Percentiles rank a stretch among this genome's conserved stretches.
Evolutionary conservation across 2,797 vertebrate genomes (phyloP).

Genomic region (Carapus acus): DNA sequence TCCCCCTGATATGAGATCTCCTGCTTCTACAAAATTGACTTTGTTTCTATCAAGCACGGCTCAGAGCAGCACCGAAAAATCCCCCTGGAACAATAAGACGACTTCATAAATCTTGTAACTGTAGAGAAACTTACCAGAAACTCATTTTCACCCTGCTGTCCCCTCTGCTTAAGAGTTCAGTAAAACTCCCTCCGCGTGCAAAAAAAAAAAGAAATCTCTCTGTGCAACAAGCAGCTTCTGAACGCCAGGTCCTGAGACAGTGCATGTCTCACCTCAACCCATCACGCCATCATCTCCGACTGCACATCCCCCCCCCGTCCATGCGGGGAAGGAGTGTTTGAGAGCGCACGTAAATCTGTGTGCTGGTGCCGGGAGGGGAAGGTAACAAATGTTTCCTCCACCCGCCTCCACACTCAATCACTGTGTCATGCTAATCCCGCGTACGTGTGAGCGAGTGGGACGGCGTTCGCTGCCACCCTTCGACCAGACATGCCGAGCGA

Average conservation of each 20-base stretch:
- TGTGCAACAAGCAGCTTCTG: slow-evolving; percentile 16
- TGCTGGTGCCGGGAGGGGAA: slow-evolving; percentile 22
- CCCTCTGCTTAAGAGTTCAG: slow-evolving; percentile 61
- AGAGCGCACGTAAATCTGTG: slow-evolving; percentile 13
- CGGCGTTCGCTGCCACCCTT: slow-evolving; percentile 21
- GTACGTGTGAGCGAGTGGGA: slow-evolving; percentile 20
- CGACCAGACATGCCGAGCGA: slow-evolving; percentile 37
- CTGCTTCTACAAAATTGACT: background rate
- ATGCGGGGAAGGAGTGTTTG: slow-evolving; percentile 46
- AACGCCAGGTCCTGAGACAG: slow-evolving; percentile 7
- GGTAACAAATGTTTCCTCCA: slow-evolving; percentile 44
- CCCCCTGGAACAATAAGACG: background rate
- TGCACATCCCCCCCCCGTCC: too few species aligned
- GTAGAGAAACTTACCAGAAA: slow-evolving; percentile 53
- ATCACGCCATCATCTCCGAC: slow-evolving; percentile 30
- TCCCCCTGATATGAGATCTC: background rate
- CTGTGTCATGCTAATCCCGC: slow-evolving; percentile 51
- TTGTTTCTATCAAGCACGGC: slow-evolving; percentile 9
- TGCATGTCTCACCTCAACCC: slow-evolving; percentile 36
- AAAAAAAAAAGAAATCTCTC: slow-evolving; percentile 63
- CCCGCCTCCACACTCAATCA: slow-evolving; percentile 46
- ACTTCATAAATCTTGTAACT: slow-evolving; percentile 12
- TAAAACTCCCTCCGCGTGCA: slow-evolving; percentile 59
- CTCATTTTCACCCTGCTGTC: slow-evolving; percentile 24
- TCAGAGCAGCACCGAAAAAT: background rate